These are phyloP conservation scores for Chionomys nivalis DNA, from an alignment of 2,113 vertebrate species.

Conservation along the genomic window DNA sequence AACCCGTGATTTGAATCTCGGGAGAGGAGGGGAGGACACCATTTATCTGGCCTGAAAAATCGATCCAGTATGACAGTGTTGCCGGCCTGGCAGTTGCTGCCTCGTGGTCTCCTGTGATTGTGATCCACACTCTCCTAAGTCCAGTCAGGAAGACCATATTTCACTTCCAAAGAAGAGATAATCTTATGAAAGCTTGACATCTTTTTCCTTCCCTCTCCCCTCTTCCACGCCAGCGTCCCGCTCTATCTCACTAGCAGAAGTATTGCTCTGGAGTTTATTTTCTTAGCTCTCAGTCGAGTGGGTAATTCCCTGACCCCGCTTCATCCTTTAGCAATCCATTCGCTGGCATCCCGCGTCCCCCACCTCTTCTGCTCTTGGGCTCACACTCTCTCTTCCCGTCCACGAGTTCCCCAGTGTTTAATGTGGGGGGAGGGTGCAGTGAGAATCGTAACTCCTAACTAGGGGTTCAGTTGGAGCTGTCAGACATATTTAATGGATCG, in stretches of 20 bases:
- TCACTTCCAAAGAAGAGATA: slow-evolving; percentile 1
- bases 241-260: background rate
- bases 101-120: background rate
- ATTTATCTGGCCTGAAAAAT: background rate
- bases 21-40: background rate
- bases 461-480: slow-evolving; percentile 30
- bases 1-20: background rate
- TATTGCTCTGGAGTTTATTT: accelerated
- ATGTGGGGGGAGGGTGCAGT: background rate
- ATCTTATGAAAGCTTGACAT: background rate
- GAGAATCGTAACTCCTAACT: background rate
- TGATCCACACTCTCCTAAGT: background rate
- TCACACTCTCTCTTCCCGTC: background rate
- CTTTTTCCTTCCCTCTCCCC: background rate
- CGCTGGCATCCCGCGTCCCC: background rate
- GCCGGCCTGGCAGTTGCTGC: background rate
- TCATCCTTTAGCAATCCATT: background rate
- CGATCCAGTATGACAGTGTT: background rate
- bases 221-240: background rate
- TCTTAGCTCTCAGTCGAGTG: background rate
- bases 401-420: background rate
- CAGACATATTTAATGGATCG: slow-evolving; percentile 41
- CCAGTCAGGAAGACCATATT: background rate
- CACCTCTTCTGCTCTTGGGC: background rate
- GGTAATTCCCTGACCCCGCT: background rate